Evolutionary conservation across 2,888 invertebrate species (phyloP).

Genomic region (Hemithea aestivaria): DNA sequence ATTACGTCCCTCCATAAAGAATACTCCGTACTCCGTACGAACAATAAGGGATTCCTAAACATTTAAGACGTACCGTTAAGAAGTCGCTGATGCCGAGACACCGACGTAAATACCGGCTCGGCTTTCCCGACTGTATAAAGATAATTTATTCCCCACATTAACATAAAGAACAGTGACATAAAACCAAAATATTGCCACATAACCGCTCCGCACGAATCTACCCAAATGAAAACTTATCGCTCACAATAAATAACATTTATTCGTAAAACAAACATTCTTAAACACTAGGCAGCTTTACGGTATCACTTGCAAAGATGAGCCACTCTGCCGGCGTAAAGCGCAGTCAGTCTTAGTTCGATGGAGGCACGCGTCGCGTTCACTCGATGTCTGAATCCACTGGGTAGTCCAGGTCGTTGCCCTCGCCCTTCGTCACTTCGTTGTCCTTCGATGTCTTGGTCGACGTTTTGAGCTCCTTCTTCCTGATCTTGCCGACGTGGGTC

Average conservation of each 20-base stretch:
- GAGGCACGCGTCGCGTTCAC: constrained; percentile 34
- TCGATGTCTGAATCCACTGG: constrained; percentile 43
- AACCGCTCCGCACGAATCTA: constrained; percentile 24
- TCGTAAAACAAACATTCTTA: constrained; percentile 49
- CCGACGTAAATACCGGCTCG: constrained; percentile 12
- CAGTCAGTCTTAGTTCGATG: constrained; percentile 57
- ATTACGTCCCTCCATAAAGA: constrained; percentile 5
- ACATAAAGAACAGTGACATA: constrained; percentile 33
- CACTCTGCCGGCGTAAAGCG: constrained; percentile 31
- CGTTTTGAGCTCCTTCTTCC: constrained; percentile 67
- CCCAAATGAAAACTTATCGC: constrained; percentile 38
- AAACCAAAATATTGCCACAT: constrained; percentile 36
- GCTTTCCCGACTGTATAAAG: constrained; percentile 28
- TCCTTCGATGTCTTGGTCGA: constrained; percentile 58
- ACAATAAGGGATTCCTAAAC: constrained; percentile 12
- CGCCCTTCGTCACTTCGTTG: constrained; percentile 66
- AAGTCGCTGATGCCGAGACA: constrained; percentile 21
- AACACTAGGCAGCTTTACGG: constrained; percentile 14
- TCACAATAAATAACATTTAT: constrained; percentile 68
- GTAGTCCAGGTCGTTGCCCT: constrained; percentile 60
- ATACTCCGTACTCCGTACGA: constrained; percentile 4
- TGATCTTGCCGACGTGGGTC: constrained; percentile 65
- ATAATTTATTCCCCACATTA: constrained; percentile 37
- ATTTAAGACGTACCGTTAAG: constrained; percentile 12
- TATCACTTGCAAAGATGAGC: constrained; percentile 14